These are phyloP conservation scores for Drosophila macrospina DNA, from an alignment of 2,888 invertebrate genomes.

Conservation along the genomic window DNA sequence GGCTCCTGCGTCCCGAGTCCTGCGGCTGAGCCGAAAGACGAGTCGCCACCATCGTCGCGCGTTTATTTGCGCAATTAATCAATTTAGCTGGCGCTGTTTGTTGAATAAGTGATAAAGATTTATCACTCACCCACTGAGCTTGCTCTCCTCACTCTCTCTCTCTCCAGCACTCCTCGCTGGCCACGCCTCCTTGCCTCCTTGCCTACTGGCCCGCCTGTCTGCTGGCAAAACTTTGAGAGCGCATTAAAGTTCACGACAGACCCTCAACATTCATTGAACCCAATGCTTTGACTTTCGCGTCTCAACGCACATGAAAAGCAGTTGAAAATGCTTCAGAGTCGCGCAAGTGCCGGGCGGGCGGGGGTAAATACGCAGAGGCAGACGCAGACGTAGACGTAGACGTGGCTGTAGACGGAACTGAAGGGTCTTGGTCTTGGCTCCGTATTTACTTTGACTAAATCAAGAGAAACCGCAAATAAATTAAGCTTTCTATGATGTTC, in stretches of 20 bases:
- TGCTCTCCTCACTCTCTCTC: slow-evolving; percentile 18
- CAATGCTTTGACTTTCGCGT: slow-evolving; percentile 77
- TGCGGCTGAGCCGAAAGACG: slow-evolving; percentile 24
- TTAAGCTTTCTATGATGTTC: slow-evolving; percentile 15
- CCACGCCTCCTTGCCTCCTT: background rate
- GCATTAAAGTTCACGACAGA: slow-evolving; percentile 56
- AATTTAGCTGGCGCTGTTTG: slow-evolving; percentile 71
- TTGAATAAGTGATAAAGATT: slow-evolving; percentile 78
- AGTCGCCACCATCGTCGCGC: slow-evolving; percentile 41
- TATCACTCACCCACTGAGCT: slow-evolving; percentile 66
- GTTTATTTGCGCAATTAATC: slow-evolving; percentile 80
- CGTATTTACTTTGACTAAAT: slow-evolving; percentile 50
- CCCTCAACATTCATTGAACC: slow-evolving; percentile 75
- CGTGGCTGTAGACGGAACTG: background rate
- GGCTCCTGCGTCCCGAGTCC: background rate
- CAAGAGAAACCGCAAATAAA: slow-evolving; percentile 39
- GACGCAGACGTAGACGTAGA: background rate
- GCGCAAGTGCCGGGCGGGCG: slow-evolving; percentile 12
- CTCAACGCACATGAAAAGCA: slow-evolving; percentile 75
- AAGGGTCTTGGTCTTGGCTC: slow-evolving; percentile 1
- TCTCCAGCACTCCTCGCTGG: background rate
- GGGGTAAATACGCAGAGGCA: background rate
- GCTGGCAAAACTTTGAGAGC: slow-evolving; percentile 43
- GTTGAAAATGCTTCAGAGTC: slow-evolving; percentile 43
- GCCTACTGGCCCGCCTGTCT: slow-evolving; percentile 4